Base-by-base conservation (phyloP, 2,888 invertebrate species). In the Marasmarcha lunaedactyla region DNA sequence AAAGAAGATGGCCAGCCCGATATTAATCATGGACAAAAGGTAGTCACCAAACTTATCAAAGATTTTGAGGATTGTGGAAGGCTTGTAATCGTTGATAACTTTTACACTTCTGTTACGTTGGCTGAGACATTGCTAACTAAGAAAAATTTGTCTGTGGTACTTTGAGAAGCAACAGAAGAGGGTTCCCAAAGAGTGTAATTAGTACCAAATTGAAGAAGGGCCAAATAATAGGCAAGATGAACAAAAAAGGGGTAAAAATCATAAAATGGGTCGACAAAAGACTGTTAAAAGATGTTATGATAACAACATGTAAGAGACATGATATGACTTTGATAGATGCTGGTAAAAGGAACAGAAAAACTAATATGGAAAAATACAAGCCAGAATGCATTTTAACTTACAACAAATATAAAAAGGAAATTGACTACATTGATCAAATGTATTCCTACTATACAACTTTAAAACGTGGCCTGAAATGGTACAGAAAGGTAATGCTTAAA, bases 11-110 rank as follows among this genome's bases (percentile, higher is more conserved):
- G 45, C 39, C 37, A 39, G 11, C 35, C 35, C 14, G 46, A 41
- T 38, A 11, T 37, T 27, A 36, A 45, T 33, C 45, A 46, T 36
- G 38, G 38, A 4, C 20, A 37, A 20, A 27, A 42, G 7, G 37
- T 35, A 7, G 46, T 48, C 14, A 10, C 39, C 33, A 49, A 36
- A 43, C 37, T 46, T 13, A 42, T 44, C 11, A 15, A 41, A 37
- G 42, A 41, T 39, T 42, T 50, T 30, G 45, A 42, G 40, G 42
- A 54, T 35, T 34, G 43, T 37, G 49, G 54, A 13, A 40, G 52
- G 38, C 47, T 47, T 13, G 44, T 59, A 36, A 46, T 51, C 39
- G 50, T 49, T 33, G 59, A 57, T 38, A 57, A 58, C 48, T 57
- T 48, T 39, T 60, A 58, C 38, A 45, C 49, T 37, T 52, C 53